Base-by-base conservation (phyloP, 2,113 vertebrate species). In the Cyprinodon variegatus region DNA sequence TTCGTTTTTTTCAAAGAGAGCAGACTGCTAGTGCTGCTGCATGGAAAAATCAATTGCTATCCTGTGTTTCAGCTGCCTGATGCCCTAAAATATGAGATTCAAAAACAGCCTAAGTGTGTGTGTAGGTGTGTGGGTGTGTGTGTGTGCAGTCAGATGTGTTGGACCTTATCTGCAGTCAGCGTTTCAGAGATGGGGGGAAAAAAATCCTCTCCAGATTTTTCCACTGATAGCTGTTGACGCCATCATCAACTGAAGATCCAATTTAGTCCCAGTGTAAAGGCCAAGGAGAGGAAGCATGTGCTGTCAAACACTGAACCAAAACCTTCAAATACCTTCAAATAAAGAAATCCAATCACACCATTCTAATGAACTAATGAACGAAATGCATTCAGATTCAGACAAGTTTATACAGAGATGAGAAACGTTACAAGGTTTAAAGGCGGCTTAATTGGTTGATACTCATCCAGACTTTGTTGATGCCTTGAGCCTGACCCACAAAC, bases 1-100 rank as follows among this genome's bases (percentile, higher is more conserved):
- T 60, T 69, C 84, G 29, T 29, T 29, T 41, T 76, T 70, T 61
- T 80, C 76, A 68, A 68, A 76, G 67, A 89, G 83, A 72, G 79
- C 15, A 2, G 29, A 46, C 68, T 48, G 60, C 61, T 36, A 46
- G 65, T 48, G 60, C 61, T 36, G 38, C 70, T 81, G 59, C 59
- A 53, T 10, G 38, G 78, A 73, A 81, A 79, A 85, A 73, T 73
- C 53, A 61, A 77, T 73, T 40, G 12, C 61, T 60, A 57, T 61
- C 43, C 63, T 68, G 45, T 20, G 43, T 66, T 67, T 74, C 48
- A 60, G 61, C 9, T 39, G 22, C n/a, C 53, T 61, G 20, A 45
- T 1, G 41, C 40, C 11, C 14, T 36, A 15, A 48, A 57, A n/a
- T n/a, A 57, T 57, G 50, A 57, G 17, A 20, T 57, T 17, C n/a